phyloP scores from a whole-genome alignment of 2,113 vertebrate species.

The Procavia capensis region DNA sequence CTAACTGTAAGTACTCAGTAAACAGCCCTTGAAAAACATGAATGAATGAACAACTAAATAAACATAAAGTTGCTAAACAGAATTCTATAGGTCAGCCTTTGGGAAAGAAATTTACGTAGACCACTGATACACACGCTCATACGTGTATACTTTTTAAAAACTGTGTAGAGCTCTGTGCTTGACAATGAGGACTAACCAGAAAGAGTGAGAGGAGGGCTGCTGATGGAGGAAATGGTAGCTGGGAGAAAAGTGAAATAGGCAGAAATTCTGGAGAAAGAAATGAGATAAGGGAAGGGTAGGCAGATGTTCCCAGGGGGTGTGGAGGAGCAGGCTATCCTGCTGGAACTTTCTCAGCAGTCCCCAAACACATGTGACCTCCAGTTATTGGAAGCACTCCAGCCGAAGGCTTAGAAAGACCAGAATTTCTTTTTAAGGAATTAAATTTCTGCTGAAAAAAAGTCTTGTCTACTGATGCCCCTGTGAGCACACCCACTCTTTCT shows the following conservation, averaged over 20 bases:
- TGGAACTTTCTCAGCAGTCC: not conserved
- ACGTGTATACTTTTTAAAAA: not conserved
- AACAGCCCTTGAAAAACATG: not conserved
- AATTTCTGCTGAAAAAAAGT: constrained; percentile 49
- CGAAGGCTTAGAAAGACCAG: not conserved
- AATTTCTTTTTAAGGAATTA: constrained; percentile 58
- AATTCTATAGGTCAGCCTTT: not conserved
- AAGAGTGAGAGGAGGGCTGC: not conserved
- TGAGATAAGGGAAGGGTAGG: rapidly evolving
- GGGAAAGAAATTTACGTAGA: not conserved
- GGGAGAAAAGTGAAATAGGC: not conserved
- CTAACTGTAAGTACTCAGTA: not conserved
- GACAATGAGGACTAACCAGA: not conserved
- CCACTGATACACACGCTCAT: not conserved
- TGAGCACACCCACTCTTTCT: not conserved
- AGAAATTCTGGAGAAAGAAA: not conserved
- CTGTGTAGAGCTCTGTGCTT: not conserved
- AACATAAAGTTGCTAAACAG: not conserved
- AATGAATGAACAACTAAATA: not conserved
- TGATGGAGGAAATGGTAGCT: not conserved
- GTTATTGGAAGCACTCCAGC: not conserved
- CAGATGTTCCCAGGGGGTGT: rapidly evolving
- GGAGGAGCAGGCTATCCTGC: not conserved
- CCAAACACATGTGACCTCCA: not conserved
- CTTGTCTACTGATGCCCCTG: not conserved